Evolutionary conservation across 37 sponge, comb jelly and placozoan species (phyloP).

Genomic region (Axinella damicornis): DNA sequence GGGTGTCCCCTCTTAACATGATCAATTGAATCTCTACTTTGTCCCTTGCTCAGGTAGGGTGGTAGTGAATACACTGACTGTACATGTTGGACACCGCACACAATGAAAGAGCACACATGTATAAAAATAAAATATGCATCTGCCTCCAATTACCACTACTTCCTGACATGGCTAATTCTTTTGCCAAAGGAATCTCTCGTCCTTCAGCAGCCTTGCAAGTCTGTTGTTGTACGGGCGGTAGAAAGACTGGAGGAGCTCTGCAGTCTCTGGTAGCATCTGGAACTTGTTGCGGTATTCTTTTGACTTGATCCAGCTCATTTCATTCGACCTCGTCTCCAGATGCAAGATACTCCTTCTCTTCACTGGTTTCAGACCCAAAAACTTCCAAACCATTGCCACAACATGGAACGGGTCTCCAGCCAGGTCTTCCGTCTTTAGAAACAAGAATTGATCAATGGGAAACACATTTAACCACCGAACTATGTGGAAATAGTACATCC

Average conservation of each 20-base stretch:
- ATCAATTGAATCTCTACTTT: no score
- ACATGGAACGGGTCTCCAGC: constrained; percentile 8
- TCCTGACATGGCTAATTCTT: no score
- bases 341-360: not conserved
- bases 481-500: constrained; percentile 56
- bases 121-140: no score
- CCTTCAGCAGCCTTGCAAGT: constrained; percentile 11
- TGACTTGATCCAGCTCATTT: not conserved
- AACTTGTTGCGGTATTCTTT: not conserved
- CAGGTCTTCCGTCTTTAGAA: constrained; percentile 37
- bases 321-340: not conserved
- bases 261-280: constrained; percentile 2
- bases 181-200: constrained; percentile 25
- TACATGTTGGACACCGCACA: no score
- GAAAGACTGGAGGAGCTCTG: constrained; percentile 6
- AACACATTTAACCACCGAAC: constrained; percentile 40
- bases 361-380: not conserved
- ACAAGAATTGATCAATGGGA: constrained; percentile 45
- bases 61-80: no score
- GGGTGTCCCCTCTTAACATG: no score
- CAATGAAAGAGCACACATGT: no score
- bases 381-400: constrained; percentile 25
- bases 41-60: no score
- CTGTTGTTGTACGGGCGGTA: not conserved
- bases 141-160: no score